These are phyloP conservation scores for Pardalotus punctatus DNA, from an alignment of 2,113 vertebrate species.

Conservation along the genomic window DNA sequence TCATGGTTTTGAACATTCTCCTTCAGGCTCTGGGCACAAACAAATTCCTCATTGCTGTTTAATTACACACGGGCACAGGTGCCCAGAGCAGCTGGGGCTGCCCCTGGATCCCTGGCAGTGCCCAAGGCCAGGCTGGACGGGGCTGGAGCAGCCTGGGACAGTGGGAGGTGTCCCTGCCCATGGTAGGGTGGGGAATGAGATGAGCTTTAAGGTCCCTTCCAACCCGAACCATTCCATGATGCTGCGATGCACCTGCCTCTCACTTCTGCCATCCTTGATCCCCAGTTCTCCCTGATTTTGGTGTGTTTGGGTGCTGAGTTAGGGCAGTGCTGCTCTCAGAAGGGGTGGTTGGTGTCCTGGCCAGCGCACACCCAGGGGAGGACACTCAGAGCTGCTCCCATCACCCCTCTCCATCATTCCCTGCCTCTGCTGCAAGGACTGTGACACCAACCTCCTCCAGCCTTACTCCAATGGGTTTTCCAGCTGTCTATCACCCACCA, in stretches of 20 bases:
- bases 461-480: background rate
- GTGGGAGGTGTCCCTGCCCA: background rate
- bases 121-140: accelerated
- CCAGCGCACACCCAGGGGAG: background rate
- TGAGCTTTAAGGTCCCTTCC: background rate
- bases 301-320: background rate
- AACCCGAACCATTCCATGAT: background rate
- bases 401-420: background rate
- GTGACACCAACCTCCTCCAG: background rate
- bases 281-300: background rate
- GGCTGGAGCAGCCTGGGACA: accelerated
- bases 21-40: background rate
- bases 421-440: background rate
- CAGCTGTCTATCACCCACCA: background rate
- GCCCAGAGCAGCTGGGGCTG: background rate
- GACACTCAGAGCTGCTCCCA: background rate
- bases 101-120: background rate
- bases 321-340: background rate
- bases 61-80: background rate
- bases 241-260: background rate
- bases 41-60: background rate
- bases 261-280: background rate
- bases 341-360: background rate
- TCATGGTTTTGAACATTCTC: background rate
- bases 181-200: background rate